A percentile compares a stretch with the other conserved stretches of the same genome.
phyloP scores from a whole-genome alignment of 2,888 invertebrate genomes.

The Eupithecia abbreviata region DNA sequence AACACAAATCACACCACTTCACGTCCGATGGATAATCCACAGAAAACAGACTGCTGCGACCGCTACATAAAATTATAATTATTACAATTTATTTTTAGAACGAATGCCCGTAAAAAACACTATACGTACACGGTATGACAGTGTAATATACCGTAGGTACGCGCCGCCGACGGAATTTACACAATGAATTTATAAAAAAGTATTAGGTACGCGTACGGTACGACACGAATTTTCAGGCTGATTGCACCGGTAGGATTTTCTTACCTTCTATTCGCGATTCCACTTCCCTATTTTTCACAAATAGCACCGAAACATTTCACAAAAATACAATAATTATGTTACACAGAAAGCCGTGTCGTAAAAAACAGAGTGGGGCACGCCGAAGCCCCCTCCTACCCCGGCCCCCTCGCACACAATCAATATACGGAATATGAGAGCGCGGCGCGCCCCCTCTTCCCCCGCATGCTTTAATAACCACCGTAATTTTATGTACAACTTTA shows the following conservation, averaged over 20 bases:
- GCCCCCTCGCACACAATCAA: slow-evolving; percentile 84
- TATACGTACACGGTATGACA: slow-evolving; percentile 84
- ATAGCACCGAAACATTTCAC: slow-evolving; percentile 84
- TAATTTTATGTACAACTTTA: slow-evolving; percentile 83
- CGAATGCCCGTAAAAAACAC: slow-evolving; percentile 84
- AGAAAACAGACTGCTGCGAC: slow-evolving; percentile 80
- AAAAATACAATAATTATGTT: slow-evolving; percentile 84
- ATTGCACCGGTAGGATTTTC: slow-evolving; percentile 66
- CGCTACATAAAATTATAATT: slow-evolving; percentile 85
- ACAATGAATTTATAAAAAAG: slow-evolving; percentile 78
- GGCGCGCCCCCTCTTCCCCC: slow-evolving; percentile 83
- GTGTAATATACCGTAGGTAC: slow-evolving; percentile 82
- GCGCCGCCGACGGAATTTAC: slow-evolving; percentile 82
- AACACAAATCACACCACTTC: slow-evolving; percentile 74
- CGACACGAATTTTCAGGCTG: slow-evolving; percentile 66
- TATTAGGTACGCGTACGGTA: slow-evolving; percentile 59
- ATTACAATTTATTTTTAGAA: slow-evolving; percentile 85
- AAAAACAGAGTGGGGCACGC: slow-evolving; percentile 85
- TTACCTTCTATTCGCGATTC: slow-evolving; percentile 79
- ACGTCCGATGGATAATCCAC: slow-evolving; percentile 74
- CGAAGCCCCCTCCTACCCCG: slow-evolving; percentile 83
- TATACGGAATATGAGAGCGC: slow-evolving; percentile 84
- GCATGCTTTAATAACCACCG: slow-evolving; percentile 83
- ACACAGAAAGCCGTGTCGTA: slow-evolving; percentile 85
- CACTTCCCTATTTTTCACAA: slow-evolving; percentile 81